phyloP scores from a whole-genome alignment of 2,888 invertebrate genomes.

The Brenthis hecate region DNA sequence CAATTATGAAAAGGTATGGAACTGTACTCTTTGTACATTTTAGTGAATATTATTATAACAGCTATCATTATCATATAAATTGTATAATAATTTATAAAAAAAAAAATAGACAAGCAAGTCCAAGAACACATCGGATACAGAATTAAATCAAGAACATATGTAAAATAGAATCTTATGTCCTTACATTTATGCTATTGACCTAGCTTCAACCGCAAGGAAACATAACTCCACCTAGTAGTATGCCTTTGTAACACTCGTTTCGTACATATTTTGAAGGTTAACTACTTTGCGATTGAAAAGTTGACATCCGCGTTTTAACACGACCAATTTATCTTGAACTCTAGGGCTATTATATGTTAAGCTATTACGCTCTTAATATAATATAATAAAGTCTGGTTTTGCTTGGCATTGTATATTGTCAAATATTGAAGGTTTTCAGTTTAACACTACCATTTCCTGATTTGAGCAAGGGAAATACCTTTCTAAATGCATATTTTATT shows the following conservation, averaged over 20 bases:
- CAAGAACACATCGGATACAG: too few species aligned
- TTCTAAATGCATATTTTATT: constrained; percentile 41
- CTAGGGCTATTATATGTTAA: background rate
- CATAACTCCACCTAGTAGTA: constrained; percentile 32
- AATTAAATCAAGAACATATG: too few species aligned
- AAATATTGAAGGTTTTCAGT: background rate
- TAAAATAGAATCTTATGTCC: constrained; percentile 18
- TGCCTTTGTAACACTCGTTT: constrained; percentile 35
- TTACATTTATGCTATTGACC: constrained; percentile 39
- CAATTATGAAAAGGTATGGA: too few species aligned
- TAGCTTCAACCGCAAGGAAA: constrained; percentile 37
- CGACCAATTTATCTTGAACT: background rate
- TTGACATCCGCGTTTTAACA: constrained; percentile 66
- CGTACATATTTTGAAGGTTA: constrained; percentile 58
- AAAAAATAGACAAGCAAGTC: too few species aligned
- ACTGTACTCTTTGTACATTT: background rate
- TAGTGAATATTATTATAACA: background rate
- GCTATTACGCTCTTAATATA: too few species aligned
- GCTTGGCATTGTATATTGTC: background rate
- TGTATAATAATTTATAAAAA: background rate
- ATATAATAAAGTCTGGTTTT: constrained; percentile 42
- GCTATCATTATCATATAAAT: too few species aligned
- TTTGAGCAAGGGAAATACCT: constrained; percentile 44
- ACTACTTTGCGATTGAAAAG: constrained; percentile 69
- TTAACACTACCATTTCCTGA: constrained; percentile 50